Percentiles rank a stretch among this genome's conserved stretches.
Evolutionary conservation across 2,797 vertebrate genomes (phyloP).

Genomic region (Poecilia wingei): DNA sequence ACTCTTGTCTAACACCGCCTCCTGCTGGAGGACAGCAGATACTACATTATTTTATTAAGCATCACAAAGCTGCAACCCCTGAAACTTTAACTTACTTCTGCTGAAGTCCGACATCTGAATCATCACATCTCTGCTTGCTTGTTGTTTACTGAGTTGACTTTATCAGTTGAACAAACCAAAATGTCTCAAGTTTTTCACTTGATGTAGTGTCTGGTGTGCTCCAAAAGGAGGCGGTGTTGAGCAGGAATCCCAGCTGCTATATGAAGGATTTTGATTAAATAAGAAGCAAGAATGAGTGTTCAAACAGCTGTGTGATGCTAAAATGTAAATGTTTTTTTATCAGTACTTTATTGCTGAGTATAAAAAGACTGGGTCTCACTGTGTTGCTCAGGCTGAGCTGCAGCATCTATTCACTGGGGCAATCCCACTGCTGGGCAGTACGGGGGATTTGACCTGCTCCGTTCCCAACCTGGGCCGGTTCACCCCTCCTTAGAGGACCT

Average conservation of each 20-base stretch:
- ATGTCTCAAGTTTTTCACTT: too few relatives aligned
- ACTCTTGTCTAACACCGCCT: not conserved
- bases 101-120: too few relatives aligned
- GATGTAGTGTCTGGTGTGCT: not conserved
- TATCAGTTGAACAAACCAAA: too few relatives aligned
- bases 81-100: too few relatives aligned
- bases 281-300: not conserved
- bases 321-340: not conserved
- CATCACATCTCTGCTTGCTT: too few relatives aligned
- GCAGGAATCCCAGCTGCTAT: too few relatives aligned
- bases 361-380: constrained; percentile 65
- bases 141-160: too few relatives aligned
- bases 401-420: constrained; percentile 72
- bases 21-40: not conserved
- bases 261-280: not conserved
- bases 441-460: constrained; percentile 78
- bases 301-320: constrained; percentile 35
- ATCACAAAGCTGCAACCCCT: too few relatives aligned
- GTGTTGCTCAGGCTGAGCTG: constrained; percentile 63
- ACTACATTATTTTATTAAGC: not conserved
- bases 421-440: constrained; percentile 73
- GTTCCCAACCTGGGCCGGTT: constrained; percentile 73
- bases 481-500: constrained; percentile 74
- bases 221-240: not conserved
- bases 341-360: not conserved